phyloP scores from a whole-genome alignment of 2,888 invertebrate genomes.

The Sycophila texana region DNA sequence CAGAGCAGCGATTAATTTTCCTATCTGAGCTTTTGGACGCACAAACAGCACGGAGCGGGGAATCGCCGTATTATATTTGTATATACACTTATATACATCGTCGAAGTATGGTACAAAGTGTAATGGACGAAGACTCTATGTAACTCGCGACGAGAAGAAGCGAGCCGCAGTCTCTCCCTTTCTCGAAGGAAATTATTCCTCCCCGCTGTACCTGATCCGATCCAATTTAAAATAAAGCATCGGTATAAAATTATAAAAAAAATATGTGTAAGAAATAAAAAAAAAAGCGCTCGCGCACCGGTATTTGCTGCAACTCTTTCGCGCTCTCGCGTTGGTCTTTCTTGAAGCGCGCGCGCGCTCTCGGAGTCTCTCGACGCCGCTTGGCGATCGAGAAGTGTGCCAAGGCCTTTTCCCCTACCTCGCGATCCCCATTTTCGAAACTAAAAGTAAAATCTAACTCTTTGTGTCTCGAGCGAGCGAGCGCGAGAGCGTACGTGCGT shows the following conservation, averaged over 20 bases:
- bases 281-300: background rate
- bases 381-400: slow-evolving; percentile 72
- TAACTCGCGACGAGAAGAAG: no score
- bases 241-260: background rate
- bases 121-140: no score
- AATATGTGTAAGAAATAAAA: background rate
- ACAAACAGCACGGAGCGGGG: no score
- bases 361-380: slow-evolving; percentile 59
- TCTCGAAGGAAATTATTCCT: no score
- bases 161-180: no score
- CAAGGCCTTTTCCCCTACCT: slow-evolving; percentile 68
- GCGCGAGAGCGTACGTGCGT: background rate
- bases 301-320: slow-evolving; percentile 7
- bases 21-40: no score
- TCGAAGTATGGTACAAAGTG: no score
- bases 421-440: slow-evolving; percentile 71
- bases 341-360: slow-evolving; percentile 40
- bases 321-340: slow-evolving; percentile 17
- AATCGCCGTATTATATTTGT: no score
- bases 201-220: no score
- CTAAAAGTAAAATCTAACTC: slow-evolving; percentile 75
- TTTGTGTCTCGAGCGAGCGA: slow-evolving; percentile 41
- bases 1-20: no score
- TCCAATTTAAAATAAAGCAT: no score
- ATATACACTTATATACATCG: no score